Conservation (phyloP, 2,888 invertebrate species). For the Drosophila kambysellisi region DNA sequence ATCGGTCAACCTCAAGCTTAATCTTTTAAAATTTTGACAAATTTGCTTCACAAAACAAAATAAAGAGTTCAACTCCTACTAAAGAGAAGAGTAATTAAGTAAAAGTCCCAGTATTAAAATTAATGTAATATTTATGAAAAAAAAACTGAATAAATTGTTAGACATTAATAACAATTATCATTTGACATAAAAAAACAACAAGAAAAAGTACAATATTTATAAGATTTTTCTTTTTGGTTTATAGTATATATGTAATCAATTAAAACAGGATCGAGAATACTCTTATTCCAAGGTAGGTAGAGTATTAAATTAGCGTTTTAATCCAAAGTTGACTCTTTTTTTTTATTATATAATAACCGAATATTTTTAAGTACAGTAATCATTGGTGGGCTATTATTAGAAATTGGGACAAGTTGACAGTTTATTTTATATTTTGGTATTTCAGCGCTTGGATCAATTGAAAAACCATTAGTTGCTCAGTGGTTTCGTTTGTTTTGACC, state of each 20-base stretch:
- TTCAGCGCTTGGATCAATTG: conserved; percentile 40
- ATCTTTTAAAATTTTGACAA: too few relatives aligned
- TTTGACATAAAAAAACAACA: not conserved
- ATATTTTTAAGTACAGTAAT: conserved; percentile 11
- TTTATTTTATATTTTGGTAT: conserved; percentile 31
- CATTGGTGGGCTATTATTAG: conserved; percentile 18
- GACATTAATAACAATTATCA: not conserved
- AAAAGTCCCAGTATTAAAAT: not conserved
- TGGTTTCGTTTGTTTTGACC: conserved; percentile 24
- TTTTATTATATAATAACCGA: not conserved
- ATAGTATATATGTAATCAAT: not conserved
- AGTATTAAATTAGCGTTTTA: not conserved
- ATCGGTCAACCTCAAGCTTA: not conserved
- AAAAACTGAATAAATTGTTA: not conserved
- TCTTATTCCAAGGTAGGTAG: not conserved
- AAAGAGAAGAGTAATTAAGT: not conserved
- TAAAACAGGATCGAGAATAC: not conserved
- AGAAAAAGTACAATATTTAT: too few relatives aligned
- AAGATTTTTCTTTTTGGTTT: not conserved
- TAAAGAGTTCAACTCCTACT: not conserved
- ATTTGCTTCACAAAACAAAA: too few relatives aligned
- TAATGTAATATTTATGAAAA: not conserved
- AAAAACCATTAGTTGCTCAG: conserved; percentile 63
- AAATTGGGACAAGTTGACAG: conserved; percentile 32
- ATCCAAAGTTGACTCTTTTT: not conserved